A percentile compares a stretch with the other conserved stretches of the same genome.
These are phyloP conservation scores for Dicrostonyx torquatus DNA, from an alignment of 2,797 vertebrate genomes.

Conservation along the genomic window DNA sequence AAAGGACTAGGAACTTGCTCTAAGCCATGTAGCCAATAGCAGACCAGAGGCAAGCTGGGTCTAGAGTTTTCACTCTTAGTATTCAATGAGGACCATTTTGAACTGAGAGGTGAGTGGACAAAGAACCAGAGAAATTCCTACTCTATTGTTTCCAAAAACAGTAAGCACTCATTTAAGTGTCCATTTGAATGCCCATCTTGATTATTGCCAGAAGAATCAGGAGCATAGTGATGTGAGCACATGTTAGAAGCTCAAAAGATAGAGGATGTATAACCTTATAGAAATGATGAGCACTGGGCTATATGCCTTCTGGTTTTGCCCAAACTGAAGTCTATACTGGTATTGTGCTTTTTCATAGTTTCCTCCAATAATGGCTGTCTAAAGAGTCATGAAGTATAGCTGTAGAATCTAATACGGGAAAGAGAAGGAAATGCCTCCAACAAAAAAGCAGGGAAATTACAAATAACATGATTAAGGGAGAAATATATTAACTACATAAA, in stretches of 20 bases:
- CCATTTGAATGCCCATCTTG: neutral
- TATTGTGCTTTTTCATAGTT: neutral
- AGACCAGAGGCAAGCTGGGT: neutral
- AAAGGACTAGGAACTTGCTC: neutral
- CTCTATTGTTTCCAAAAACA: neutral
- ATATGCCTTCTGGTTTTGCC: neutral
- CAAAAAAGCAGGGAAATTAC: neutral
- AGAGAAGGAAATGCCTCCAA: neutral
- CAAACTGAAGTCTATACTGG: neutral
- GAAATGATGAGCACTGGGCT: neutral
- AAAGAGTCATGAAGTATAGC: neutral
- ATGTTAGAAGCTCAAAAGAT: neutral
- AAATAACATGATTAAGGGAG: neutral
- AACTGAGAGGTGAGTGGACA: neutral
- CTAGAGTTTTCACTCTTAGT: neutral
- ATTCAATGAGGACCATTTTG: neutral
- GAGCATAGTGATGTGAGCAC: neutral
- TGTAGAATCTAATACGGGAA: conserved; percentile 11
- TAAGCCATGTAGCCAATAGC: neutral
- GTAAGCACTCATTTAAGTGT: neutral
- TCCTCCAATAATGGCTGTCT: conserved; percentile 27
- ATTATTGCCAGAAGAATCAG: conserved; percentile 6
- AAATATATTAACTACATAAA: neutral
- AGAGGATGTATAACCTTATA: neutral
- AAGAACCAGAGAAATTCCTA: neutral